A percentile compares a stretch with the other conserved stretches of the same genome.
Conservation (phyloP, 2,113 vertebrate species). For the Trichomycterus rosablanca region DNA sequence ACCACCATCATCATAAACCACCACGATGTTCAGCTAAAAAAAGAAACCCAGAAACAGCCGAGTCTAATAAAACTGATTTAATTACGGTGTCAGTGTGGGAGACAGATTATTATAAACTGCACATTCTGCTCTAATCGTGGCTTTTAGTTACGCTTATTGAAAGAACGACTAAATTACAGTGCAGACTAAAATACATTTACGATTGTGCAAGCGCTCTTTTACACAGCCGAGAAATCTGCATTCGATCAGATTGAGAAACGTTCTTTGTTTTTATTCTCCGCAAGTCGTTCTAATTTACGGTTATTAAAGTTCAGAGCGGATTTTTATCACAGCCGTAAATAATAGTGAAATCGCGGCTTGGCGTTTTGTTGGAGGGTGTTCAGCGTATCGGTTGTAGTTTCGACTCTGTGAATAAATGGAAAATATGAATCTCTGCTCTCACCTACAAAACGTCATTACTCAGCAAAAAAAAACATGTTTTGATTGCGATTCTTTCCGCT, state of each 20-base stretch:
- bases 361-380: not conserved
- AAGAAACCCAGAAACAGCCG: not conserved
- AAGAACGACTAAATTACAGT: too few species aligned
- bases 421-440: not conserved
- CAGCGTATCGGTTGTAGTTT: not conserved
- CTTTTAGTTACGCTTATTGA: not conserved
- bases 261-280: not conserved
- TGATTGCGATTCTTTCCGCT: not conserved
- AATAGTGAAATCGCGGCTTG: not conserved
- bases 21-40: too few species aligned
- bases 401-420: not conserved
- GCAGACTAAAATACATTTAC: not conserved
- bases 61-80: not conserved
- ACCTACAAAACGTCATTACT: not conserved
- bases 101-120: not conserved
- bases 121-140: not conserved
- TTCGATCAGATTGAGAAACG: constrained; percentile 1
- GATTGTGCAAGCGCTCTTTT: not conserved
- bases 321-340: constrained; percentile 6
- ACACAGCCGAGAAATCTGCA: not conserved
- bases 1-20: too few species aligned
- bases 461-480: not conserved
- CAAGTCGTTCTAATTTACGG: not conserved
- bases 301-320: not conserved
- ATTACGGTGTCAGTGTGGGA: not conserved